phyloP scores from a whole-genome alignment of 2,888 invertebrate species.

The Bursaphelenchus okinawaensis region DNA sequence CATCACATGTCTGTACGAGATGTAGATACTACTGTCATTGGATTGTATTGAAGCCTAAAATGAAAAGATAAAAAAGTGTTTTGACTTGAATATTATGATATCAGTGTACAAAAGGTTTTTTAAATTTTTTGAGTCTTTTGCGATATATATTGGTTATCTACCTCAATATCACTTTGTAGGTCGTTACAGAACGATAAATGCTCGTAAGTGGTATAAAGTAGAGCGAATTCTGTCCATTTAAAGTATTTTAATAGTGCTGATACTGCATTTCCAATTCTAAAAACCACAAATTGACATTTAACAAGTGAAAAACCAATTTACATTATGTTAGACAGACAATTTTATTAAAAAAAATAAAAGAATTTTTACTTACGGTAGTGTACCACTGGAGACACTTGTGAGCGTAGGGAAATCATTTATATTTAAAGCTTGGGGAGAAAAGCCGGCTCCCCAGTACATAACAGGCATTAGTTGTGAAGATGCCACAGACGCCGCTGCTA shows the following conservation, averaged over 20 bases:
- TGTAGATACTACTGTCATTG: not conserved
- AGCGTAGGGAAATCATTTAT: slow-evolving; percentile 28
- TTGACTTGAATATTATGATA: too few species aligned
- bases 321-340: too few species aligned
- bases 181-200: slow-evolving; percentile 21
- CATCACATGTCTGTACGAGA: not conserved
- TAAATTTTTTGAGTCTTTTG: slow-evolving; percentile 9
- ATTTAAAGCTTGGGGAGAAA: slow-evolving; percentile 27
- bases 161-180: slow-evolving; percentile 26
- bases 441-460: slow-evolving; percentile 31
- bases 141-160: slow-evolving; percentile 12
- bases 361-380: slow-evolving; percentile 20
- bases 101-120: slow-evolving; percentile 7
- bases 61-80: too few species aligned
- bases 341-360: too few species aligned
- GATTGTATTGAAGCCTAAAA: not conserved
- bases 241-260: slow-evolving; percentile 30
- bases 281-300: slow-evolving; percentile 7
- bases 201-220: slow-evolving; percentile 30
- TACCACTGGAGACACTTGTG: slow-evolving; percentile 1
- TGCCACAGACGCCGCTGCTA: slow-evolving; percentile 22
- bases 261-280: slow-evolving; percentile 21
- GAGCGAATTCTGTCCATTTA: slow-evolving; percentile 40
- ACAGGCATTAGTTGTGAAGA: slow-evolving; percentile 33
- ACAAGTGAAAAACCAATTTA: too few species aligned